Evolutionary conservation across 2,888 invertebrate species (phyloP), one percentile per base, ranked within the genome.

Genomic region (Adelognathus sp.): DNA sequence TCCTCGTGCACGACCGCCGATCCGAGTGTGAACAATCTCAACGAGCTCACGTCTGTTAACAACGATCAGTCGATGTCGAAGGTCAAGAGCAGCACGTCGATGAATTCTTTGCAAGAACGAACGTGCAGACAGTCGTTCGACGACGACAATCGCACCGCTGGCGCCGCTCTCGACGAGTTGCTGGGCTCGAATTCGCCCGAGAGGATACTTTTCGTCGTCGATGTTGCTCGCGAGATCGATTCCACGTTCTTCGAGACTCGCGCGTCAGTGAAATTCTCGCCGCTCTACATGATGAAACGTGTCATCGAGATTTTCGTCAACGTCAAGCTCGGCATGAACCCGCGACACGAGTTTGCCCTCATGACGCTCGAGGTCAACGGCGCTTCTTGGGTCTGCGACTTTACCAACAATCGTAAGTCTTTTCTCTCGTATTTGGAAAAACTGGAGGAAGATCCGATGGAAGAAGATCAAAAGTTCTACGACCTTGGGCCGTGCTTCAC

Each of bases 301-400:
- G 93, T 94, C 1, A 86, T 95, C 1, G 93, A 94, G 81, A 93
- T 94, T 82, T 95, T 95, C 86, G 83, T 95, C 6, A 91, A 93
- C 84, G 93, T 93, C 16, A 96, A 96, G 90, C 90, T 92, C 82
- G 91, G 92, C 0, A 94, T 95, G 27, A 94, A 94, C 85, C 92
- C 91, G 44, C 92, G 89, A 77, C 95, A 95, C 60, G 93, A 95
- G 88, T 95, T 93, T 92, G 95, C 95, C 24, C 86, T 96, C 36
- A 87, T 95, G 58, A 88, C 93, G 4, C 85, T 95, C 58, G 93
- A 94, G 85, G 92, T 93, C 56, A 90, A 92, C 39, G 92, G 92
- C 75, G 92, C 93, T 1, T 89, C 88, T 41, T 94, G 94, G 94
- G 82, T 94, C 41, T 92, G 93, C 83, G 93, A 94, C 81, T 96